These are phyloP conservation scores for Laticauda colubrina DNA, from an alignment of 2,113 vertebrate species.

Conservation along the genomic window DNA sequence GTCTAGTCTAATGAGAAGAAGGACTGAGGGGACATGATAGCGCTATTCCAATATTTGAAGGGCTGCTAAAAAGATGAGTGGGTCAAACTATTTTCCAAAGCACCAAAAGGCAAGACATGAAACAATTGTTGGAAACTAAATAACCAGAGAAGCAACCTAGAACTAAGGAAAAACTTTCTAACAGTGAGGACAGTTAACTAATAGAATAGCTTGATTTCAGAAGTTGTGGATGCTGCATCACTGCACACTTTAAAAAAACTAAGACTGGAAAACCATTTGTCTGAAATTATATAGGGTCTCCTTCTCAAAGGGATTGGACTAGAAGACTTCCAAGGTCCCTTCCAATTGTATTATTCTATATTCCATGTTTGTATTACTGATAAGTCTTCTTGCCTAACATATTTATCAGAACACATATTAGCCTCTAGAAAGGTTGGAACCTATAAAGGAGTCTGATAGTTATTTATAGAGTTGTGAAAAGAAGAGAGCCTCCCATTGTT, in stretches of 20 bases:
- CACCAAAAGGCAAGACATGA: too few species aligned
- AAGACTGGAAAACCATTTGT: neutral
- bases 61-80: neutral
- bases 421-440: neutral
- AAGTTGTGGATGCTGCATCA: too few species aligned
- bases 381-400: neutral
- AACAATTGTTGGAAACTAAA: too few species aligned
- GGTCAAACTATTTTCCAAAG: neutral
- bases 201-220: too few species aligned
- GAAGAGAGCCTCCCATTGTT: neutral
- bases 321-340: neutral
- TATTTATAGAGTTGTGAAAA: neutral
- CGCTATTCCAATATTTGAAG: neutral
- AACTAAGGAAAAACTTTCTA: too few species aligned
- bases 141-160: too few species aligned
- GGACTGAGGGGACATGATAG: neutral
- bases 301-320: neutral
- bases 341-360: neutral
- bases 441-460: neutral
- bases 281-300: neutral
- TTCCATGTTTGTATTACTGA: neutral
- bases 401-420: neutral
- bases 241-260: neutral
- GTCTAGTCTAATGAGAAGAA: neutral
- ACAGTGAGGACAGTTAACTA: too few species aligned